Evolutionary conservation across 2,888 invertebrate species (phyloP), one percentile per base, ranked within the genome.

Genomic region (Orthosia cruda): DNA sequence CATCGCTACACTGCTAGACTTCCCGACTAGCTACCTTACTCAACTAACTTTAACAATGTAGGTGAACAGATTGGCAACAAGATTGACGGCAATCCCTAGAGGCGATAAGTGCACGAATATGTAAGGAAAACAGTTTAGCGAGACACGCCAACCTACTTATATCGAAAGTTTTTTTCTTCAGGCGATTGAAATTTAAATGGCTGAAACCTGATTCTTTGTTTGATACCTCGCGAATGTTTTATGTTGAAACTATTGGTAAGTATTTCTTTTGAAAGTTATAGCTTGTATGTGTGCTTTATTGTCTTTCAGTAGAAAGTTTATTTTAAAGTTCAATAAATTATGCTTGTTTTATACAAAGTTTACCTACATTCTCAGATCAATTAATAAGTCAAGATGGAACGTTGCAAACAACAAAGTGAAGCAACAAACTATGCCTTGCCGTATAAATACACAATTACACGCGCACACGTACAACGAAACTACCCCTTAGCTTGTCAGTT

Each of bases 91-190:
- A 89, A 89, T 88, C 80, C 89, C 88, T 91, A 85, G 84, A 85
- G 84, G 87, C 91, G 89, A 89, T 92, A 92, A 92, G 91, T 92
- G 91, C 90, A 90, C 89, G 89, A 89, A 90, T 89, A 88, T 92
- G 91, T 91, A 90, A 89, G 88, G 90, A 89, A 93, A 94, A 92
- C 91, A 91, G 91, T 93, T 94, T 92, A 90, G 88, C 88, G 81
- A 81, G 89, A 92, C 95, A 96, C 96, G 96, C 95, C 86, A 95
- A 87, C 90, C 85, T 88, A 88, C 90, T 85, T 88, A 89, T 88
- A 92, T 92, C 89, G 90, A 89, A 91, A 84, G 86, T 83, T 84
- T 90, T 87, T 87, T 83, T 84, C 68, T 83, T 90, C 83, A 84
- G 86, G 77, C 91, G 91, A 93, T 95, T 94, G 93, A 95, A 95